phyloP scores from a whole-genome alignment of 2,797 vertebrate genomes.

The Peromyscus melanophrys region DNA sequence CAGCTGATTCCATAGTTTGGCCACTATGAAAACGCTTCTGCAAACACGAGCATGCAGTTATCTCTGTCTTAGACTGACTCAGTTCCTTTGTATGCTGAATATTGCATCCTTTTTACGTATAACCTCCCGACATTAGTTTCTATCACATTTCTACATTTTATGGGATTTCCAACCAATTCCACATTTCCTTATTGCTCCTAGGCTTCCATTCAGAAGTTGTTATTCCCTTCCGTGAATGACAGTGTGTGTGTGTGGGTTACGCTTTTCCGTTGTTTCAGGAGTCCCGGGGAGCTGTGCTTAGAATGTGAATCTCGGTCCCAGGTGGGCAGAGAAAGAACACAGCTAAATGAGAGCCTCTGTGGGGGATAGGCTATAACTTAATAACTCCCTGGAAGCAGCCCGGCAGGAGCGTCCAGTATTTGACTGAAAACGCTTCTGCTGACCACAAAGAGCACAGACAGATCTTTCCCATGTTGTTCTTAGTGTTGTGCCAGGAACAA shows the following conservation, averaged over 20 bases:
- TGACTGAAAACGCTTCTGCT: not conserved
- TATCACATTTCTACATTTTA: not conserved
- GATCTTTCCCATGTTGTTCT: slow-evolving; percentile 49
- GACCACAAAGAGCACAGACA: not conserved
- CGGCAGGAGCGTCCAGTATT: not conserved
- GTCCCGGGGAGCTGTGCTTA: not conserved
- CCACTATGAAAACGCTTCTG: not conserved
- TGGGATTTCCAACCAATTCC: not conserved
- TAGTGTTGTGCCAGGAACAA: slow-evolving; percentile 66
- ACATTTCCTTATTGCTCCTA: not conserved
- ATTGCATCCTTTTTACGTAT: not conserved
- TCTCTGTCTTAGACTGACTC: not conserved
- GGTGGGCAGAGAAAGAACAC: not conserved
- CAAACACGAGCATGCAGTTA: not conserved
- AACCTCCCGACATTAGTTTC: not conserved
- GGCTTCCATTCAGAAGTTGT: slow-evolving; percentile 7
- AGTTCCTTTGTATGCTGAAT: not conserved
- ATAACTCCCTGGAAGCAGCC: slow-evolving; percentile 18
- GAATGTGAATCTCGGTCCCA: not conserved
- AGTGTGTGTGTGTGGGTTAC: not conserved
- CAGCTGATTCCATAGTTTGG: not conserved
- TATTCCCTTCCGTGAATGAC: not conserved
- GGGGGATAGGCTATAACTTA: slow-evolving; percentile 7
- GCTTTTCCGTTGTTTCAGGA: not conserved
- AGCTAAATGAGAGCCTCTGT: not conserved